These are phyloP conservation scores for Salarias fasciatus DNA, from an alignment of 2,797 vertebrate species.

Conservation along the genomic window DNA sequence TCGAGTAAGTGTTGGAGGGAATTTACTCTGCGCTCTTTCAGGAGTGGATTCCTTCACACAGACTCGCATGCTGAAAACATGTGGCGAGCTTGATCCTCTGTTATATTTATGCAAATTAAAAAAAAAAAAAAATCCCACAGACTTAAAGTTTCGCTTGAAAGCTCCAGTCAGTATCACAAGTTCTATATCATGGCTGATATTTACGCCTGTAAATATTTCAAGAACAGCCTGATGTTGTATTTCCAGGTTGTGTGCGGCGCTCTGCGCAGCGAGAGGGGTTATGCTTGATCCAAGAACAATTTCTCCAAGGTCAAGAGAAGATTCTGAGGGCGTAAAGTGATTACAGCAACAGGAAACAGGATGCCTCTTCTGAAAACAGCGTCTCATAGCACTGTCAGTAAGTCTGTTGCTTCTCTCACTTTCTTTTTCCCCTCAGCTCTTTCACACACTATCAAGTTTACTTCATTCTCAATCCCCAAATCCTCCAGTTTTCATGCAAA, in stretches of 20 bases:
- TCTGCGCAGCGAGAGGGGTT: not conserved
- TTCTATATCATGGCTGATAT: not conserved
- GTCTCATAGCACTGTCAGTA: slow-evolving; percentile 64
- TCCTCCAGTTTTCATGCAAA: slow-evolving; percentile 70
- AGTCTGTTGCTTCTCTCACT: slow-evolving; percentile 70
- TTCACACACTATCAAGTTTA: slow-evolving; percentile 72
- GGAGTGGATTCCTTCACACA: slow-evolving; percentile 14
- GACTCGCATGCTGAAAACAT: slow-evolving; percentile 11
- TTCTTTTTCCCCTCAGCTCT: slow-evolving; percentile 68
- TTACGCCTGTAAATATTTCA: slow-evolving; percentile 2
- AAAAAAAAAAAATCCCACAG: slow-evolving; percentile 5
- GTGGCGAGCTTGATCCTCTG: not conserved
- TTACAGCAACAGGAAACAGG: slow-evolving; percentile 75
- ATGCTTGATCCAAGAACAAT: slow-evolving; percentile 47
- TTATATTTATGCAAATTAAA: slow-evolving; percentile 10
- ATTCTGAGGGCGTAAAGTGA: slow-evolving; percentile 62
- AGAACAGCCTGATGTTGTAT: not conserved
- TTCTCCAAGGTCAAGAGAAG: slow-evolving; percentile 70
- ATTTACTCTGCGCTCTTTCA: slow-evolving; percentile 30
- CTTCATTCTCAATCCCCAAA: slow-evolving; percentile 68
- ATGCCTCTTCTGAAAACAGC: slow-evolving; percentile 71
- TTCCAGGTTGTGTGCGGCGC: slow-evolving; percentile 4
- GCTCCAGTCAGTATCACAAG: not conserved
- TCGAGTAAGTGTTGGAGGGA: slow-evolving; percentile 75
- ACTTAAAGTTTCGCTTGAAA: slow-evolving; percentile 25